Base-by-base conservation (phyloP, 2,113 vertebrate genomes). In the Alouatta palliata region DNA sequence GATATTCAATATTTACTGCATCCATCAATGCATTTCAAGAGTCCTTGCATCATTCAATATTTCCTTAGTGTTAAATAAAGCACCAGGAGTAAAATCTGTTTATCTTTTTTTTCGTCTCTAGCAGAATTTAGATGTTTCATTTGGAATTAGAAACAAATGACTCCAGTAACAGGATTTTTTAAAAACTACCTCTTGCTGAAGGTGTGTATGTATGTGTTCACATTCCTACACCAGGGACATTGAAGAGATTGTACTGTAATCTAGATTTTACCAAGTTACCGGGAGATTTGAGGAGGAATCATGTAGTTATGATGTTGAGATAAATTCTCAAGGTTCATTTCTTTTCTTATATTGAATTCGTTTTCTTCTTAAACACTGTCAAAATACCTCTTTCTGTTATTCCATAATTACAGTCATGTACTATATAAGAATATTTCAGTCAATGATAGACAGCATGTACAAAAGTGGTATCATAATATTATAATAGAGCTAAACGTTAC, bases 21-120 rank as follows among this genome's bases (percentile, higher is more conserved):
- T 97, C n/a, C 43, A 95, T 98, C 94, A 95, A 83, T 9, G 30
- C 91, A 90, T 40, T 94, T 95, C 95, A 86, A 94, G 73, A 92
- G 32, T 91, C 56, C 32, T 73, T 92, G 86, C 45, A 94, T 47
- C 76, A 16, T 89, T 95, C 83, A 92, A 56, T 93, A 97, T 97
- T 97, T 97, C 79, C 54, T 96, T 52, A 70, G 47, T 93, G 68
- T 64, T 94, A 94, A 96, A 79, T 90, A 79, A 91, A 95, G 83
- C 87, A 87, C 84, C 70, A 93, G 64, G 58, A 84, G 6, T 64
- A 88, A 93, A 87, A 91, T 32, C 21, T 82, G 37, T 97, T 97
- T 91, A 79, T 97, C 79, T 96, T 95, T 35, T 91, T 32, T 96
- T 76, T 61, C 87, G 61, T 56, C 43, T 76, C 14, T 66, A 95